These are phyloP conservation scores for Anguilla japonica DNA, from an alignment of 2,113 vertebrate species.

Conservation along the genomic window DNA sequence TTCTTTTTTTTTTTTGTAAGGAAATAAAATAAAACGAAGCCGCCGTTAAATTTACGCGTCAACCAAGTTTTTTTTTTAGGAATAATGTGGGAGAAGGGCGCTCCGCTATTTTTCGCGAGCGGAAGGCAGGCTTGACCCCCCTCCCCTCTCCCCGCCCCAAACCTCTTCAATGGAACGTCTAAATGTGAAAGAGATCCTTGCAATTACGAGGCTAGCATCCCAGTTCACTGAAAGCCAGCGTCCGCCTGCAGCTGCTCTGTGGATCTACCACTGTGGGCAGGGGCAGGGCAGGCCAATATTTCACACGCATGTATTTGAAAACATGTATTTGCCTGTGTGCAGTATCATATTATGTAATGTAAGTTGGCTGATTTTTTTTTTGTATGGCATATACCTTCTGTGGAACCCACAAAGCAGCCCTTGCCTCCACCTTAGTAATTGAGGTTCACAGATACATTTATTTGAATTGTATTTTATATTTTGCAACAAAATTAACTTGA, in stretches of 20 bases:
- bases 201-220: constrained; percentile 61
- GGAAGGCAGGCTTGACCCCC: constrained; percentile 12
- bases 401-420: too few relatives aligned
- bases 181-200: constrained; percentile 78
- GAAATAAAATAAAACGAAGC: constrained; percentile 5
- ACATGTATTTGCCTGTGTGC: too few relatives aligned
- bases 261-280: not conserved
- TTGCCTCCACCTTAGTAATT: too few relatives aligned
- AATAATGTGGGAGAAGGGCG: not conserved
- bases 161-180: not conserved
- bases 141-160: not conserved
- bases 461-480: too few relatives aligned
- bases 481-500: too few relatives aligned
- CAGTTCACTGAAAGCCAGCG: not conserved
- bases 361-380: too few relatives aligned
- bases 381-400: too few relatives aligned
- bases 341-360: too few relatives aligned
- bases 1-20: too few relatives aligned
- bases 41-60: constrained; percentile 9
- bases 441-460: too few relatives aligned
- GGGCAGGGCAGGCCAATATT: not conserved
- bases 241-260: not conserved
- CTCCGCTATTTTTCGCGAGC: not conserved
- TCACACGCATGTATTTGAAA: too few relatives aligned
- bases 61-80: constrained; percentile 10